These are phyloP conservation scores for Hirtodrosophila duncani DNA, from an alignment of 2,888 invertebrate species.

Conservation along the genomic window DNA sequence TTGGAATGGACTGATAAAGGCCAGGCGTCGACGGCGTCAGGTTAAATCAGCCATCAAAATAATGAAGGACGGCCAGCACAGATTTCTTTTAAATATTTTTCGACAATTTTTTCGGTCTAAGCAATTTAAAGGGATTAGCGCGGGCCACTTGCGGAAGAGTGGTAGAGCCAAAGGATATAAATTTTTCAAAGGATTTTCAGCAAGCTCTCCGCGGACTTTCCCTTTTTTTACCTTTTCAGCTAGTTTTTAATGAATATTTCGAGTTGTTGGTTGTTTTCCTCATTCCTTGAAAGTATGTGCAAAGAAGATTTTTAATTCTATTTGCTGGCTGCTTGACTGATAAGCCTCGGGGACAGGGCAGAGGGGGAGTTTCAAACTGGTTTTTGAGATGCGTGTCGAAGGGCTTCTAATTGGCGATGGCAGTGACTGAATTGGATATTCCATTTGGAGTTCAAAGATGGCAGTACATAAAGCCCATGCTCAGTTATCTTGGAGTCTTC, in stretches of 20 bases:
- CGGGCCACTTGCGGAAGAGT: conserved; percentile 20
- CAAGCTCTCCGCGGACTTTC: conserved; percentile 32
- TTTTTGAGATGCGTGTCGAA: conserved; percentile 45
- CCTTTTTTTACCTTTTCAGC: conserved; percentile 26
- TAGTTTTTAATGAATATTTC: conserved; percentile 41
- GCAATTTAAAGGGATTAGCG: conserved; percentile 63
- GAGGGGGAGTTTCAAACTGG: neutral
- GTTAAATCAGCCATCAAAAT: conserved; percentile 75
- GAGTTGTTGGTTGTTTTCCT: neutral
- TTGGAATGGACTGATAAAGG: conserved; percentile 64
- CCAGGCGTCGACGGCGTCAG: conserved; percentile 56
- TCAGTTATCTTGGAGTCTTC: conserved; percentile 1
- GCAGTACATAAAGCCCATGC: too few relatives aligned
- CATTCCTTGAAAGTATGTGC: conserved; percentile 44
- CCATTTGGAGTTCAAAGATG: too few relatives aligned
- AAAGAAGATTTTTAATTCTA: conserved; percentile 53
- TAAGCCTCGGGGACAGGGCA: conserved; percentile 30
- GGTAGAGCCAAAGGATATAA: conserved; percentile 6
- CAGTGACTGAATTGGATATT: too few relatives aligned
- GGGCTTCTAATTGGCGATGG: conserved; percentile 52
- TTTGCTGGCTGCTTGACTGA: conserved; percentile 35
- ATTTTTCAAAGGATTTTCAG: conserved; percentile 43
- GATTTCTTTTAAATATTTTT: conserved; percentile 65
- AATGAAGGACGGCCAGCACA: conserved; percentile 65
- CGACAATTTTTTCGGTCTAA: conserved; percentile 34